Evolutionary conservation across 2,888 invertebrate species (phyloP).

Genomic region (Diaphora mendica): DNA sequence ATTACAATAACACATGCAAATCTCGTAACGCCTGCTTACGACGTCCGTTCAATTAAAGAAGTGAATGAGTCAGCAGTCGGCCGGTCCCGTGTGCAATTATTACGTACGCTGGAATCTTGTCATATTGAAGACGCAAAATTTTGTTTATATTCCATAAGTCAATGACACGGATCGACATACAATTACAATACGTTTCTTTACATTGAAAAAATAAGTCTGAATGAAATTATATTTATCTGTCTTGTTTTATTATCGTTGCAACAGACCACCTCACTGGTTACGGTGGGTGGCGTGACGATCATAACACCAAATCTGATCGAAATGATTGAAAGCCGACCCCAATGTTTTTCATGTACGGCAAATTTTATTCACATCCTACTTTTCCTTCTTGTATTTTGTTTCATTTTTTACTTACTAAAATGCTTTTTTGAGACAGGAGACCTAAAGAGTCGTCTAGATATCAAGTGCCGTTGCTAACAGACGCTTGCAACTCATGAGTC

Average conservation of each 20-base stretch:
- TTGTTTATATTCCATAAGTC: conserved; percentile 41
- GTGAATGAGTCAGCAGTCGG: conserved; percentile 30
- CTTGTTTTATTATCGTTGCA: conserved; percentile 2
- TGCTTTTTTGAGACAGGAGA: neutral
- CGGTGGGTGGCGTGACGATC: conserved; percentile 9
- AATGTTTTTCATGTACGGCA: neutral
- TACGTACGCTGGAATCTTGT: conserved; percentile 24
- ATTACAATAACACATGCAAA: conserved; percentile 14
- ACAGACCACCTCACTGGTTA: neutral
- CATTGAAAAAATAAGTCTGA: conserved; percentile 6
- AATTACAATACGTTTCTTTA: conserved; percentile 28
- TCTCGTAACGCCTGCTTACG: conserved; percentile 15
- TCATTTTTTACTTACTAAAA: neutral
- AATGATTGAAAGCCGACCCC: conserved; percentile 4
- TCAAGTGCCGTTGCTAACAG: neutral
- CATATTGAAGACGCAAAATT: conserved; percentile 25
- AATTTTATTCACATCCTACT: neutral
- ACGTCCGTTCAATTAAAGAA: conserved; percentile 25
- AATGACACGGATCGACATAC: conserved; percentile 36
- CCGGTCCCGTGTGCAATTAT: conserved; percentile 21
- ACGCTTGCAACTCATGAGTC: neutral
- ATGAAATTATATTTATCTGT: neutral
- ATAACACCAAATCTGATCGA: conserved; percentile 12
- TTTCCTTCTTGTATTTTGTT: neutral
- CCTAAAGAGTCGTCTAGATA: neutral